These are phyloP conservation scores for Sula dactylatra DNA, from an alignment of 2,113 vertebrate species.

Conservation along the genomic window DNA sequence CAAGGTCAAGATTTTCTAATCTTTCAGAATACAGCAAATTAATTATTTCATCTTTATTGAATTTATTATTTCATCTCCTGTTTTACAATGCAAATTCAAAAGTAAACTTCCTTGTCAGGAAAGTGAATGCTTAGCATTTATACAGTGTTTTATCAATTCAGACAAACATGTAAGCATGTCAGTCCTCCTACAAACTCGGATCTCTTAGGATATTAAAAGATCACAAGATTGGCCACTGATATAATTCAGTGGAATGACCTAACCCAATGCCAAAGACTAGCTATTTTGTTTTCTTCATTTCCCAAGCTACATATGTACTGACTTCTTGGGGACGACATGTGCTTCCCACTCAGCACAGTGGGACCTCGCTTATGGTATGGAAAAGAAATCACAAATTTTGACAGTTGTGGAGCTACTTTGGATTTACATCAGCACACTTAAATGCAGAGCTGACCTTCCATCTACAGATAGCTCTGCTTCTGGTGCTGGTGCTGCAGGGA, in stretches of 20 bases:
- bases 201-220: not conserved
- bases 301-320: rapidly evolving
- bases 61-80: not conserved
- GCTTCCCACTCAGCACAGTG: not conserved
- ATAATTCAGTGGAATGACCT: not conserved
- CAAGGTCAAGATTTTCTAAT: not conserved
- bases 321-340: not conserved
- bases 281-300: not conserved
- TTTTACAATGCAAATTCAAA: not conserved
- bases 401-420: not conserved
- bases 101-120: not conserved
- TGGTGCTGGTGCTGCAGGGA: not conserved
- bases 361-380: not conserved
- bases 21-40: not conserved
- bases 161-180: not conserved
- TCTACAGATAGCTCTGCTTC: not conserved
- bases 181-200: not conserved
- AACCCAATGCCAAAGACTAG: not conserved
- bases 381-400: not conserved
- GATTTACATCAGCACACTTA: not conserved
- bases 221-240: not conserved
- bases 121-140: not conserved
- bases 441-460: not conserved
- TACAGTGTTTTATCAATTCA: not conserved
- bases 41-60: not conserved